phyloP scores from a whole-genome alignment of 2,797 vertebrate genomes.

The Sebastiscus albofasciatus region DNA sequence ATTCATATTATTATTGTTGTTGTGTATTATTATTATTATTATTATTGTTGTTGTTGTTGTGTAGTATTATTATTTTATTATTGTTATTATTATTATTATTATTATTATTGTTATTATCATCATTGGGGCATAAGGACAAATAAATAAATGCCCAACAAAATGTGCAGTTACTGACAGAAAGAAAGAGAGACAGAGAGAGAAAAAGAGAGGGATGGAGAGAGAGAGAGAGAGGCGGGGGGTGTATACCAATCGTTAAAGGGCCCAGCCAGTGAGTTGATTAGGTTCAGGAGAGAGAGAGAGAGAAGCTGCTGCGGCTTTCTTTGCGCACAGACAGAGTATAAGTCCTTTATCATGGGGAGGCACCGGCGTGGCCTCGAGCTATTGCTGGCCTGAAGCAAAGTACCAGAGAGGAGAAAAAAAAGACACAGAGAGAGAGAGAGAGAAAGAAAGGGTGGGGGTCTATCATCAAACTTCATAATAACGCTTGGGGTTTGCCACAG shows the following conservation, averaged over 20 bases:
- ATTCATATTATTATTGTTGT: neutral
- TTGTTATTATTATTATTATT: neutral
- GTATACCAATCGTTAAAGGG: conserved; percentile 77
- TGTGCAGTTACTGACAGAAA: conserved; percentile 47
- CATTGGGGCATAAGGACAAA: neutral
- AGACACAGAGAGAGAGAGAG: conserved; percentile 74
- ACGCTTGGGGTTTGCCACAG: conserved; percentile 91
- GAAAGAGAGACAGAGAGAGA: neutral
- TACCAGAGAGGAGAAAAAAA: conserved; percentile 79
- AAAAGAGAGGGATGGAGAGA: conserved; percentile 3
- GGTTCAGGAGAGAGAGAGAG: conserved; percentile 81
- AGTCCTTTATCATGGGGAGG: conserved; percentile 98
- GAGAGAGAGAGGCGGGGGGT: conserved; percentile 19
- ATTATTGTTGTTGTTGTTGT: too few relatives aligned
- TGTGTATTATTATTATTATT: too few relatives aligned
- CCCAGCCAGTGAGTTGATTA: conserved; percentile 89
- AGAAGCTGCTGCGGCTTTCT: conserved; percentile 83
- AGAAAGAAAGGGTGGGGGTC: conserved; percentile 68
- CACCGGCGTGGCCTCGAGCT: conserved; percentile 94
- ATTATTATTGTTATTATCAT: neutral
- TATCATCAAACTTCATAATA: conserved; percentile 96
- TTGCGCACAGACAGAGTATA: conserved; percentile 82
- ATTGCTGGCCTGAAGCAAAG: conserved; percentile 90
- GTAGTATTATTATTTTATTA: neutral
- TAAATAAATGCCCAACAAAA: conserved; percentile 21